Percentiles rank a stretch among this genome's conserved stretches.
Conservation (phyloP, 2,797 vertebrate species). For the Dendrocincla tyrannina region DNA sequence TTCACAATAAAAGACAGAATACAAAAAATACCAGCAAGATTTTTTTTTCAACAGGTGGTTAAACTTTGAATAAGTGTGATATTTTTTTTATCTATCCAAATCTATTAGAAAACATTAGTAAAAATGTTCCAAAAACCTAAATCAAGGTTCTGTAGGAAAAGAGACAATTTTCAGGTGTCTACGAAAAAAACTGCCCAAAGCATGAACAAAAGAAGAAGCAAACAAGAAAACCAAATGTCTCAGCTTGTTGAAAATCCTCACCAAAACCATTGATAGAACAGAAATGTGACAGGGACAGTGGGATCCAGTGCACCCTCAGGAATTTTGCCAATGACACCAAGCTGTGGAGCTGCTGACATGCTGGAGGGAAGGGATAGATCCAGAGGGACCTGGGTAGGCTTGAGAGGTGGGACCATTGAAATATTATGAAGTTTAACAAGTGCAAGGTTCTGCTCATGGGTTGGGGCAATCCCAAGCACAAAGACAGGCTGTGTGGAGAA, state of each 20-base stretch:
- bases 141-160: background rate
- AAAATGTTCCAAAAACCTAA: background rate
- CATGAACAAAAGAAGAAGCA: background rate
- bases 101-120: background rate
- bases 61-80: background rate
- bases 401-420: background rate
- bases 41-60: background rate
- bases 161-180: background rate
- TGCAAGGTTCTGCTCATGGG: background rate
- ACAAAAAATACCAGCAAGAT: background rate
- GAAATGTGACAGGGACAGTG: background rate
- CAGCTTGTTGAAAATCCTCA: background rate
- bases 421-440: background rate
- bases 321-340: background rate
- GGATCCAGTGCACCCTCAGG: background rate
- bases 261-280: background rate
- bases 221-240: background rate
- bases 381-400: background rate
- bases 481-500: no score
- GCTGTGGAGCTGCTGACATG: background rate
- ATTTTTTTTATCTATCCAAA: background rate
- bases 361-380: background rate
- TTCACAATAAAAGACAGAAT: background rate
- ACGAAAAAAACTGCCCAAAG: background rate
- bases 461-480: background rate